Conservation (phyloP, 2,797 vertebrate species). For the Erithacus rubecula region DNA sequence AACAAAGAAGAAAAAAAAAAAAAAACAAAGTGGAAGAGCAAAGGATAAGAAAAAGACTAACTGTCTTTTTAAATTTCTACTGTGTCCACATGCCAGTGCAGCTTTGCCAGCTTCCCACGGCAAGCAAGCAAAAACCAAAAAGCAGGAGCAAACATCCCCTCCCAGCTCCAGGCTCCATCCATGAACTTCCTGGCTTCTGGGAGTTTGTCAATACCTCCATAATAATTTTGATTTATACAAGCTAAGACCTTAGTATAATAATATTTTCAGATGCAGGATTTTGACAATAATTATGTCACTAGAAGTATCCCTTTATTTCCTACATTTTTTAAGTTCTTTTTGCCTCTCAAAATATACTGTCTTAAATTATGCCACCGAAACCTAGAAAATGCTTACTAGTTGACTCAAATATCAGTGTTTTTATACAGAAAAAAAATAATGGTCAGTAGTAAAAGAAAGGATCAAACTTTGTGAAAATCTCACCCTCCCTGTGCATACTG, state of each 20-base stretch:
- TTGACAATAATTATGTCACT: not conserved
- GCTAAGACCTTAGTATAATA: not conserved
- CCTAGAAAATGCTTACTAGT: not conserved
- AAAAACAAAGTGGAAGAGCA: not conserved
- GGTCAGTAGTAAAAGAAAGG: not conserved
- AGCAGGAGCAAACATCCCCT: not conserved
- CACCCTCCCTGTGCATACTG: not conserved
- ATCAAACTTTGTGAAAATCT: not conserved
- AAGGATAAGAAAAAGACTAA: not conserved
- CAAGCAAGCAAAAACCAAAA: not conserved
- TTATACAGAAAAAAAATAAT: not conserved
- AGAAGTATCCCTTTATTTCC: not conserved
- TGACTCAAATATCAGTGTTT: not conserved
- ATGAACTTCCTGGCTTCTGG: not conserved
- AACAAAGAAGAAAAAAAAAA: not conserved
- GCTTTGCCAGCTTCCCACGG: not conserved
- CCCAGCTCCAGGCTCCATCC: not conserved
- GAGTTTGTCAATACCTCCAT: not conserved
- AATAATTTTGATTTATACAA: not conserved
- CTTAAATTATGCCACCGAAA: not conserved
- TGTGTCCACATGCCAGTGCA: not conserved
- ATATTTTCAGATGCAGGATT: not conserved
- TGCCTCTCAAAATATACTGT: not conserved
- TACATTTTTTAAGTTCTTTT: not conserved
- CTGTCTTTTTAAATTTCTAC: not conserved